Percentiles rank a stretch among this genome's conserved stretches.
These are phyloP conservation scores for Rhagium mordax DNA, from an alignment of 2,888 invertebrate species.

Conservation along the genomic window DNA sequence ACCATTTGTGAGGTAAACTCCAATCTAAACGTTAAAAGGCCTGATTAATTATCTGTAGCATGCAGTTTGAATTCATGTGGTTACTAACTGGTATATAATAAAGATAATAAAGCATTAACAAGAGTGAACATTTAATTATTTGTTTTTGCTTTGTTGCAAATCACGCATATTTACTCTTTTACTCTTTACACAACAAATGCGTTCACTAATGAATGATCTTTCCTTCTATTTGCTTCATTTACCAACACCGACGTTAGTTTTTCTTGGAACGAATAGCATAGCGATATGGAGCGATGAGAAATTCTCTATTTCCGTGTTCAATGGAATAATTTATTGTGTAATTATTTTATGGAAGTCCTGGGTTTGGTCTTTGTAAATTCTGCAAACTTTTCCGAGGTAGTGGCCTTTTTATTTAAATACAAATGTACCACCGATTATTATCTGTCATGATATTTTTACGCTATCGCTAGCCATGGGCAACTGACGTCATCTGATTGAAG, in stretches of 20 bases:
- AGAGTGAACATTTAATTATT: not conserved
- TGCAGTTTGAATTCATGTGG: slow-evolving; percentile 11
- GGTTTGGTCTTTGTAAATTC: not conserved
- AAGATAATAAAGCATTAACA: slow-evolving; percentile 19
- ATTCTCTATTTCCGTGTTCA: not conserved
- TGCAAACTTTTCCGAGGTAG: not conserved
- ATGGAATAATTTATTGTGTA: not conserved
- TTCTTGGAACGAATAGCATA: not conserved
- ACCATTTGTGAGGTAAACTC: not conserved
- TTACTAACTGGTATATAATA: slow-evolving; percentile 14
- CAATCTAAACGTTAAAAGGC: not conserved
- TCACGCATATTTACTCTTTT: not conserved
- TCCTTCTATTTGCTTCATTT: not conserved
- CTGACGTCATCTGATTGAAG: too few species aligned
- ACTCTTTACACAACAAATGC: too few species aligned
- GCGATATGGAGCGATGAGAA: not conserved
- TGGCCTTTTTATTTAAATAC: too few species aligned
- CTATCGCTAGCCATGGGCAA: too few species aligned
- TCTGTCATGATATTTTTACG: too few species aligned
- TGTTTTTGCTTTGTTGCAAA: not conserved
- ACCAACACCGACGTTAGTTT: not conserved
- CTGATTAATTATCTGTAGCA: slow-evolving; percentile 6
- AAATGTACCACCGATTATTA: too few species aligned
- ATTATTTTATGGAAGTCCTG: not conserved
- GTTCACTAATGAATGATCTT: not conserved